Percentiles rank a stretch among this genome's conserved stretches.
phyloP scores from a whole-genome alignment of 2,113 vertebrate species.

The Gasterosteus aculeatus region DNA sequence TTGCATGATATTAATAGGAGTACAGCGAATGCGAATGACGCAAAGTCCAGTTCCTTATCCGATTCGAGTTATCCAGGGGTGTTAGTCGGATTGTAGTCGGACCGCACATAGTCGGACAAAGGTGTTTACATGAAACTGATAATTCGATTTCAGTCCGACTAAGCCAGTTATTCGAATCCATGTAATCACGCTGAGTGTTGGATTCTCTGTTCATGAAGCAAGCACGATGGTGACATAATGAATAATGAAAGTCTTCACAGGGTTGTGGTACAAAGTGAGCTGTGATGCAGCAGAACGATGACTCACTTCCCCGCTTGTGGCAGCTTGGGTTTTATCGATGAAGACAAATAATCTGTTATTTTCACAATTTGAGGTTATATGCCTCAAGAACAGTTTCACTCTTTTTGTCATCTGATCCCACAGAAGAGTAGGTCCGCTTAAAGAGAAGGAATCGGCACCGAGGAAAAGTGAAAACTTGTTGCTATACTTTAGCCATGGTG shows the following conservation, averaged over 20 bases:
- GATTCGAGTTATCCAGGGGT: no score
- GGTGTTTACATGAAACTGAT: no score
- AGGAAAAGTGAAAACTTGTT: constrained; percentile 21
- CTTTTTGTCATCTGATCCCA: constrained; percentile 1
- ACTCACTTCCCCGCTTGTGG: not conserved
- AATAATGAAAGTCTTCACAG: not conserved
- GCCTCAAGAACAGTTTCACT: not conserved
- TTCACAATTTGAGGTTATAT: not conserved
- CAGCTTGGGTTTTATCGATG: not conserved
- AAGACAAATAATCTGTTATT: constrained; percentile 15
- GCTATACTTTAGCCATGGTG: constrained; percentile 2
- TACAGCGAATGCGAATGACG: no score
- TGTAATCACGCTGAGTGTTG: not conserved
- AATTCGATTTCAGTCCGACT: no score
- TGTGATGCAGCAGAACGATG: constrained; percentile 9
- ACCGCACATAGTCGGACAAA: no score
- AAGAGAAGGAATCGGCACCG: constrained; percentile 1
- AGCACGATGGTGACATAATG: constrained; percentile 4
- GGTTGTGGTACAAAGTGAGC: not conserved
- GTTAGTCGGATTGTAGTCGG: no score
- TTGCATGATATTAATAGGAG: no score
- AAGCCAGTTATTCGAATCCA: no score
- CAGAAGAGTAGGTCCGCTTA: not conserved
- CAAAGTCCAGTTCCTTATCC: no score
- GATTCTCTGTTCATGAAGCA: not conserved